Conservation (phyloP, 2,797 vertebrate species). For the Amblyopsis hoosieri region DNA sequence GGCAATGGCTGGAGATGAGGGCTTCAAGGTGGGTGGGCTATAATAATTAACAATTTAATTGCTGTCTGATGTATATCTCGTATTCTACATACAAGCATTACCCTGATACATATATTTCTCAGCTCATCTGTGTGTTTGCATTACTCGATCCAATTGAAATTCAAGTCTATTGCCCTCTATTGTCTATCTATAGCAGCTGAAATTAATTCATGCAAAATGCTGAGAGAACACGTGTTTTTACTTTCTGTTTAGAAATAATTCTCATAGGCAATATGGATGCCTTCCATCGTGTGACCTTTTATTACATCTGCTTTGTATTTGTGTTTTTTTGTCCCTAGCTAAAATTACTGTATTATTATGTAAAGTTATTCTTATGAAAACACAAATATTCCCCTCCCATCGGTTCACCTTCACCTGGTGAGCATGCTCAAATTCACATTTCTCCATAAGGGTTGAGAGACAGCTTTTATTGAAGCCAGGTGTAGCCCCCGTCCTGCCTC, state of each 20-base stretch:
- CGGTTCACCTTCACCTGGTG: constrained; percentile 81
- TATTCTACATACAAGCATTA: not conserved
- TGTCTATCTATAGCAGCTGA: constrained; percentile 64
- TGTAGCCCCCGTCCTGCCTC: constrained; percentile 61
- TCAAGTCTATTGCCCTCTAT: constrained; percentile 70
- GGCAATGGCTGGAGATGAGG: constrained; percentile 12
- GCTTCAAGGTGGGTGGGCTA: constrained; percentile 18
- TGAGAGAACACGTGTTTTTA: constrained; percentile 77
- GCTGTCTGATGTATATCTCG: constrained; percentile 10
- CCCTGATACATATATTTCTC: not conserved
- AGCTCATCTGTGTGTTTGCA: not conserved
- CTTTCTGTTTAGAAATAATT: constrained; percentile 78
- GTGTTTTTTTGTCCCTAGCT: constrained; percentile 64
- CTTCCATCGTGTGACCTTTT: constrained; percentile 80
- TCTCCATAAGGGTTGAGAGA: constrained; percentile 62
- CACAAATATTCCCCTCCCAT: constrained; percentile 72
- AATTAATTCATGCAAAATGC: constrained; percentile 61
- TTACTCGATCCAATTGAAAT: constrained; percentile 3
- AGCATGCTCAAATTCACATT: constrained; percentile 77
- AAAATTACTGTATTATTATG: constrained; percentile 78
- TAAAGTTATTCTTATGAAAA: constrained; percentile 88
- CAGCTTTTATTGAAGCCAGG: constrained; percentile 81
- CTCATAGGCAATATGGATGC: constrained; percentile 74
- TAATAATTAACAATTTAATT: constrained; percentile 27
- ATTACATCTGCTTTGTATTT: constrained; percentile 84